These are phyloP conservation scores for Muscicapa adusta DNA, from an alignment of 2,113 vertebrate genomes.

Conservation along the genomic window DNA sequence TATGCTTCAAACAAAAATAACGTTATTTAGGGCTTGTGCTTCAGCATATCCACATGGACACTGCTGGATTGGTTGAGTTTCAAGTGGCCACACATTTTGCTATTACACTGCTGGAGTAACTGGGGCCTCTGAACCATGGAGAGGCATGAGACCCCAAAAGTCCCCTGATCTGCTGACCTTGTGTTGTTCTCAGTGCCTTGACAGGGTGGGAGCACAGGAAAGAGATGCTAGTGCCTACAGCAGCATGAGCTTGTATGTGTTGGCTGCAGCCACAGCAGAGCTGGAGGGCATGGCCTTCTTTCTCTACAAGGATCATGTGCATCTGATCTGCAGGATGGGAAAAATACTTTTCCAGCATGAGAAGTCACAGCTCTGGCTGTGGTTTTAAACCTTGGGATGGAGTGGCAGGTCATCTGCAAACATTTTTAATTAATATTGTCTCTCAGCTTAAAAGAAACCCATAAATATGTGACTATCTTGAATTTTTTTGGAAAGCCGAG, in stretches of 20 bases:
- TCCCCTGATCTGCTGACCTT: neutral
- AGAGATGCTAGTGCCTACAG: rapidly evolving
- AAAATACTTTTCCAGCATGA: rapidly evolving
- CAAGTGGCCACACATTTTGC: neutral
- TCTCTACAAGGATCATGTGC: rapidly evolving
- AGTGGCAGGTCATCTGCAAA: neutral
- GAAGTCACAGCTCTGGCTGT: neutral
- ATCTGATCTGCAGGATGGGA: neutral
- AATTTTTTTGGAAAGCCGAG: neutral
- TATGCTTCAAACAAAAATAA: conserved; percentile 48
- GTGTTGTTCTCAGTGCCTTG: rapidly evolving
- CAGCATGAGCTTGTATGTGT: rapidly evolving
- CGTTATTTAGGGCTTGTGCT: neutral
- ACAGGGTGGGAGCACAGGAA: neutral
- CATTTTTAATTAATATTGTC: neutral
- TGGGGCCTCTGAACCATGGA: neutral
- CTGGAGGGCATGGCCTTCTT: neutral
- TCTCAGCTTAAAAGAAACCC: neutral
- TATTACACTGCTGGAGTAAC: neutral
- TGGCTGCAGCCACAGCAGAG: neutral
- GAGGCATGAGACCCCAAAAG: rapidly evolving
- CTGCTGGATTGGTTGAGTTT: neutral
- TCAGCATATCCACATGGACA: neutral
- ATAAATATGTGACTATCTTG: neutral
- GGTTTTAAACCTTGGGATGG: too few species aligned